phyloP scores from a whole-genome alignment of 2,113 vertebrate genomes.

The Azemiops feae region DNA sequence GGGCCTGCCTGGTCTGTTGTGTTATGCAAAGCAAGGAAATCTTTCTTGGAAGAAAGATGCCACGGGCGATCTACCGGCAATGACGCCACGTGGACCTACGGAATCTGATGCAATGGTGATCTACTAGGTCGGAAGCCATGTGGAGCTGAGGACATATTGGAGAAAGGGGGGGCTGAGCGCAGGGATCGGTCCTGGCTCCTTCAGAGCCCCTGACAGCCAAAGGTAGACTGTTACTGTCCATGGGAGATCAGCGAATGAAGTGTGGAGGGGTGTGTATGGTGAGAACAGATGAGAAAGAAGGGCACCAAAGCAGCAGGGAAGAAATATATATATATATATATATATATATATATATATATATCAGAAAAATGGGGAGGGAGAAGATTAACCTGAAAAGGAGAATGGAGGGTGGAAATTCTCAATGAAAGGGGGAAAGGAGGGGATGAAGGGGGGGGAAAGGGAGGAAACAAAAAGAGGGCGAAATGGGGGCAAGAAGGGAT shows the following conservation, averaged over 20 bases:
- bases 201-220: background rate
- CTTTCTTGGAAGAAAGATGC: too few relatives aligned
- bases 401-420: background rate
- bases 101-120: too few relatives aligned
- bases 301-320: too few relatives aligned
- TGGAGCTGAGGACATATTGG: background rate
- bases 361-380: too few relatives aligned
- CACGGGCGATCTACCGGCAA: too few relatives aligned
- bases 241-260: background rate
- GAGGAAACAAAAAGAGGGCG: fast-evolving
- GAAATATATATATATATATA: background rate
- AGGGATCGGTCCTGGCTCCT: background rate
- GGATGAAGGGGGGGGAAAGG: fast-evolving
- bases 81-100: too few relatives aligned
- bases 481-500: background rate
- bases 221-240: background rate
- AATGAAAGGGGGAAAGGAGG: background rate
- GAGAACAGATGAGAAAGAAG: background rate
- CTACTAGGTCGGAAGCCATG: background rate
- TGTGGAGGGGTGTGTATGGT: background rate
- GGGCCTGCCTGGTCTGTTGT: too few relatives aligned
- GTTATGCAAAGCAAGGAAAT: background rate
- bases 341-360: background rate
- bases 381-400: background rate
- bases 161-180: background rate